A percentile compares a stretch with the other conserved stretches of the same genome.
phyloP scores from a whole-genome alignment of 2,797 vertebrate genomes.

The Dromococcyx pavoninus region DNA sequence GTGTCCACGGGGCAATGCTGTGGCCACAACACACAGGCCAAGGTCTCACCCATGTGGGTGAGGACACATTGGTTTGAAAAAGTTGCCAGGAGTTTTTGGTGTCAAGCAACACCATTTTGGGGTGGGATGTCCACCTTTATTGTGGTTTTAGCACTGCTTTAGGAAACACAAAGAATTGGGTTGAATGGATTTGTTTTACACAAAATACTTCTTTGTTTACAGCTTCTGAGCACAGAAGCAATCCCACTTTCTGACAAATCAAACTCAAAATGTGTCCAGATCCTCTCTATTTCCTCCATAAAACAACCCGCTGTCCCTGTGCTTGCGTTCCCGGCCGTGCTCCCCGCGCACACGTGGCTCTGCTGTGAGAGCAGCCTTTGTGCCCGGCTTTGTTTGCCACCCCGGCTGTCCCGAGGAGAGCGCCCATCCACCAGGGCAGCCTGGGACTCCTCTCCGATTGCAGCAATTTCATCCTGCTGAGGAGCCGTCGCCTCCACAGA shows the following conservation, averaged over 20 bases:
- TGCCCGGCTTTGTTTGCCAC: conserved; percentile 25
- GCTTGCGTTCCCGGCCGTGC: not conserved
- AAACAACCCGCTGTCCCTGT: not conserved
- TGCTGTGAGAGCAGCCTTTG: conserved; percentile 5
- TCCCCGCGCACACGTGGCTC: not conserved
- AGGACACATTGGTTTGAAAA: not conserved
- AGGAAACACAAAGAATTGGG: not conserved
- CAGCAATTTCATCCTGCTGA: not conserved
- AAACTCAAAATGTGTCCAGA: not conserved
- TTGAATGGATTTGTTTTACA: not conserved
- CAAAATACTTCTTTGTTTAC: not conserved
- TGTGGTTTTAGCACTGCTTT: not conserved
- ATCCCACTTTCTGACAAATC: not conserved
- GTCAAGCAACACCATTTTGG: not conserved
- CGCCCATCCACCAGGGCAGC: not conserved
- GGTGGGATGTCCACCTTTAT: not conserved
- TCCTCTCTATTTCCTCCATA: not conserved
- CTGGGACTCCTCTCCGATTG: conserved; percentile 12
- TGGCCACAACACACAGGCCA: not conserved
- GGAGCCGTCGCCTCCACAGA: not conserved
- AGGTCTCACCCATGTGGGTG: accelerated
- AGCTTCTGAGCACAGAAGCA: not conserved
- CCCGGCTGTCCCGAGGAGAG: not conserved
- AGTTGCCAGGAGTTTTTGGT: not conserved
- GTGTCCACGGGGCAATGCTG: not conserved